Percentiles rank a stretch among this genome's conserved stretches.
phyloP scores from a whole-genome alignment of 1,140 invertebrate species.

The Chrysomallon squamiferum region DNA sequence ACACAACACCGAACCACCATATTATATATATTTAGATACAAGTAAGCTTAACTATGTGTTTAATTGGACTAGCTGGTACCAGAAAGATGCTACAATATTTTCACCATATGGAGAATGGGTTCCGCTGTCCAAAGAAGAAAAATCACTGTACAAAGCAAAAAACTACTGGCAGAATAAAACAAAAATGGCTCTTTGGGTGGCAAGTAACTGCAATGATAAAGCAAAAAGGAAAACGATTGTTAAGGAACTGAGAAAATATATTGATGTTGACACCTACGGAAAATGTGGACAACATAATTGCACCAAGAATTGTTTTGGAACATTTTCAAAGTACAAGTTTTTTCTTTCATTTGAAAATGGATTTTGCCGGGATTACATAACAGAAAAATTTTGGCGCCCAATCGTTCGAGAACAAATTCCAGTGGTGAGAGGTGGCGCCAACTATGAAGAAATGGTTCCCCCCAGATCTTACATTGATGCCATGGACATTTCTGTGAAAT shows the following conservation, averaged over 20 bases:
- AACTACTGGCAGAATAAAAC: background rate
- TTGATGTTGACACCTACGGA: background rate
- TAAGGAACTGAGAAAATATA: background rate
- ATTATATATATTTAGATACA: background rate
- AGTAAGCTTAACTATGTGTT: background rate
- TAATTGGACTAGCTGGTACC: constrained; percentile 3
- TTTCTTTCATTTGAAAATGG: constrained; percentile 66
- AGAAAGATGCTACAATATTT: background rate
- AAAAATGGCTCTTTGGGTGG: background rate
- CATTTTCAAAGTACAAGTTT: constrained; percentile 82
- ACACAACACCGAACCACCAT: background rate
- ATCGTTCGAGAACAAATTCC: constrained; percentile 38
- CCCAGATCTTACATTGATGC: constrained; percentile 89
- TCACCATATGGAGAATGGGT: constrained; percentile 3
- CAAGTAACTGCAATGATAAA: background rate
- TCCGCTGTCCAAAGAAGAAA: background rate
- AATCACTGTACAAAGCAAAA: background rate
- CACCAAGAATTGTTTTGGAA: background rate
- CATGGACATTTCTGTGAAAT: constrained; percentile 87
- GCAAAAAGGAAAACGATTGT: background rate
- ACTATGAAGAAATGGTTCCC: constrained; percentile 42
- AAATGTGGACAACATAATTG: background rate
- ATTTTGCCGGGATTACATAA: constrained; percentile 58
- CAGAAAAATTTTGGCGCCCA: constrained; percentile 56
- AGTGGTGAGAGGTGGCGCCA: constrained; percentile 46